These are phyloP conservation scores for Empis livida DNA, from an alignment of 2,888 invertebrate genomes.

Conservation along the genomic window DNA sequence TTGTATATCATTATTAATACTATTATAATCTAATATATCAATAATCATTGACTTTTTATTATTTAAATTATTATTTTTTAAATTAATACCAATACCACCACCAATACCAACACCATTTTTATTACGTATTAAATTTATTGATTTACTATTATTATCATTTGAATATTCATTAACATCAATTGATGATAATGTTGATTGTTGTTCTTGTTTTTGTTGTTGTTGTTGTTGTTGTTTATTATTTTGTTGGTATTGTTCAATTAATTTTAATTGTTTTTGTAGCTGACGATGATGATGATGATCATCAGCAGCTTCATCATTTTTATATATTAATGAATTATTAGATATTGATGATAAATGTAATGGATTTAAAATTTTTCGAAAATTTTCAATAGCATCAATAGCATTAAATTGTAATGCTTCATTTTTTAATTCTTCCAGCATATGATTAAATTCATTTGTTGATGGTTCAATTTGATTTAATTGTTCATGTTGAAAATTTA, in stretches of 20 bases:
- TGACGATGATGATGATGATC: background rate
- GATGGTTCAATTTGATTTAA: conserved; percentile 6
- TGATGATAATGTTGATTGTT: background rate
- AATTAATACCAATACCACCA: no score
- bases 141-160: no score
- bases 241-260: background rate
- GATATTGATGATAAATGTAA: background rate
- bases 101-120: no score
- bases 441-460: conserved; percentile 18
- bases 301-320: background rate
- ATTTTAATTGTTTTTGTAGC: background rate
- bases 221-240: background rate
- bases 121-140: no score
- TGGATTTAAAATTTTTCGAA: background rate
- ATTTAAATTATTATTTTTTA: no score
- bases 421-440: conserved; percentile 22
- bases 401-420: conserved; percentile 16
- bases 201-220: background rate
- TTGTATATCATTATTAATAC: background rate
- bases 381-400: background rate
- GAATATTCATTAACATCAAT: background rate
- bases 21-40: no score
- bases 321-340: background rate
- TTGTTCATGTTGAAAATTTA: conserved; percentile 4
- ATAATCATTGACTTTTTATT: no score